Conservation (phyloP, 2,797 vertebrate species). For the Anguilla marmorata region DNA sequence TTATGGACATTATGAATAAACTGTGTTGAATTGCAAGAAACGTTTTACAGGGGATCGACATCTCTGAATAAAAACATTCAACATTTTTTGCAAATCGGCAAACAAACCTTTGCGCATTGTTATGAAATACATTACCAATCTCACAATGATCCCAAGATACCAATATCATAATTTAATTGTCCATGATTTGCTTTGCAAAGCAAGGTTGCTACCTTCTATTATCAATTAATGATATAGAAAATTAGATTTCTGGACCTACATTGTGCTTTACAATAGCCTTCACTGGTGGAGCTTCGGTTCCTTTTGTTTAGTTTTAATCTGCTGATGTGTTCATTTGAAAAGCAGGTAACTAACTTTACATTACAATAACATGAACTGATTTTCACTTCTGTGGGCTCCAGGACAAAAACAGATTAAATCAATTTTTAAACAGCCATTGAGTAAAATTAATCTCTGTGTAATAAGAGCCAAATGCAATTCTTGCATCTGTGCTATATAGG, state of each 20-base stretch:
- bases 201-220: neutral
- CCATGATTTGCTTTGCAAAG: neutral
- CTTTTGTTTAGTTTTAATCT: conserved; percentile 27
- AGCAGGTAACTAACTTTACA: conserved; percentile 17
- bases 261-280: conserved; percentile 10
- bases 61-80: conserved; percentile 1
- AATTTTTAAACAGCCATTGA: conserved; percentile 3
- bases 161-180: conserved; percentile 3
- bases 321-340: conserved; percentile 13
- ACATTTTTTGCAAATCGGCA: neutral
- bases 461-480: neutral
- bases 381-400: neutral
- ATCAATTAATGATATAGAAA: conserved; percentile 12
- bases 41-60: neutral
- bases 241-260: conserved; percentile 14
- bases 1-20: neutral
- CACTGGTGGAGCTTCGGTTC: neutral
- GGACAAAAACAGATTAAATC: conserved; percentile 3
- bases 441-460: neutral
- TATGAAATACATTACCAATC: neutral
- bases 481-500: neutral
- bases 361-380: conserved; percentile 10
- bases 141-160: conserved; percentile 1
- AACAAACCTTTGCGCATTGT: conserved; percentile 14
- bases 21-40: neutral